phyloP scores from a whole-genome alignment of 2,888 invertebrate genomes.

The Stegana nigrithorax region DNA sequence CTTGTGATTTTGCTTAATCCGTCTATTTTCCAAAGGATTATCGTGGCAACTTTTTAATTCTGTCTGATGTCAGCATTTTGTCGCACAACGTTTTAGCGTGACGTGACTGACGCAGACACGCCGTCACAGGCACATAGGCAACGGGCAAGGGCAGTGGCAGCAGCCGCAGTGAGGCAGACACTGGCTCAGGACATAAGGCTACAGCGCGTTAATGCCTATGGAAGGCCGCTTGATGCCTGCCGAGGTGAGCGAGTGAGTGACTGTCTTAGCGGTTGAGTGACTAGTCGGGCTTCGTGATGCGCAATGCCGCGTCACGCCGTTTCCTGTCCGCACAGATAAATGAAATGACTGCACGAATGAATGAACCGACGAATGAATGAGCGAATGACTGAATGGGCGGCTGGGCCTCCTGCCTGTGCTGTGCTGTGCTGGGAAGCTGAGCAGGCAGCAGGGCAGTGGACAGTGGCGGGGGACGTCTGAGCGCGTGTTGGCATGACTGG shows the following conservation, averaged over 20 bases:
- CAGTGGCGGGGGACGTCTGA: no score
- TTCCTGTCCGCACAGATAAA: background rate
- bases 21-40: conserved; percentile 59
- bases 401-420: background rate
- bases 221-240: conserved; percentile 45
- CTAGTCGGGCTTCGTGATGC: no score
- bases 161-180: no score
- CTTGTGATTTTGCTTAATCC: conserved; percentile 55
- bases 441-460: no score
- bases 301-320: no score
- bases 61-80: conserved; percentile 19
- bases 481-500: no score
- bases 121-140: no score
- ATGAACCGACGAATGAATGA: conserved; percentile 4
- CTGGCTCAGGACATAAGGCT: no score
- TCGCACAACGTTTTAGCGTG: no score
- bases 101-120: no score
- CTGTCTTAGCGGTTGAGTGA: no score
- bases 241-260: conserved; percentile 45
- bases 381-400: background rate
- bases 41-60: conserved; percentile 60
- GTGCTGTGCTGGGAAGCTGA: no score
- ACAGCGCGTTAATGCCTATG: conserved; percentile 9
- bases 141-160: background rate
- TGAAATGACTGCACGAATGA: conserved; percentile 2